Evolutionary conservation across 1,140 invertebrate species (phyloP).

Genomic region (Leptopilina boulardi): DNA sequence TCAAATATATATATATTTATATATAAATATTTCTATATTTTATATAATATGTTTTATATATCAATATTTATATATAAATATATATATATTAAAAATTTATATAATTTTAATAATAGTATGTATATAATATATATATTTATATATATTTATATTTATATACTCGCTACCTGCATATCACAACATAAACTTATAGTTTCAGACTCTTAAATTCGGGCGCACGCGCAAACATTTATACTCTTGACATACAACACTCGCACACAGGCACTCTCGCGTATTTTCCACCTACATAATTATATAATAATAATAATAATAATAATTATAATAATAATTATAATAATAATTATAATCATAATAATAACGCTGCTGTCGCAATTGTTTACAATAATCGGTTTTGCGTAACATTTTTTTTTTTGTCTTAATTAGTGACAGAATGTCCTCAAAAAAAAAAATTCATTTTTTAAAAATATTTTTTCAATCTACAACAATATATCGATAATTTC

Average conservation of each 20-base stretch:
- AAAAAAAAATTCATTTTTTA: too few species aligned
- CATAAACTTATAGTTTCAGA: conserved; percentile 67
- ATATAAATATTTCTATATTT: background rate
- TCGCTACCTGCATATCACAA: conserved; percentile 73
- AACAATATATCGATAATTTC: too few species aligned
- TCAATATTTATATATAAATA: conserved; percentile 54
- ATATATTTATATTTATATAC: too few species aligned
- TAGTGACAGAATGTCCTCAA: background rate
- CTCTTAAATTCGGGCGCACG: conserved; percentile 44
- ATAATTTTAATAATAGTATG: conserved; percentile 68
- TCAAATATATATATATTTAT: too few species aligned
- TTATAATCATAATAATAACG: conserved; percentile 42
- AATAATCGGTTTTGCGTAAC: background rate
- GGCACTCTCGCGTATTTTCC: conserved; percentile 53
- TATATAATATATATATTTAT: conserved; percentile 65
- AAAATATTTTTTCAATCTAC: too few species aligned
- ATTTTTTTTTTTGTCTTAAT: background rate
- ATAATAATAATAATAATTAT: conserved; percentile 69
- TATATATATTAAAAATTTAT: conserved; percentile 60
- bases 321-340: conserved; percentile 63
- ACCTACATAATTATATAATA: conserved; percentile 73
- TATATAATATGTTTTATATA: conserved; percentile 57
- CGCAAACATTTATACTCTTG: conserved; percentile 32
- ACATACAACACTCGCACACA: conserved; percentile 41
- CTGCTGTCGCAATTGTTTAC: conserved; percentile 20